Evolutionary conservation across 1,140 invertebrate species (phyloP), one percentile per base, ranked within the genome.

Genomic region (Meloidogyne exigua): DNA sequence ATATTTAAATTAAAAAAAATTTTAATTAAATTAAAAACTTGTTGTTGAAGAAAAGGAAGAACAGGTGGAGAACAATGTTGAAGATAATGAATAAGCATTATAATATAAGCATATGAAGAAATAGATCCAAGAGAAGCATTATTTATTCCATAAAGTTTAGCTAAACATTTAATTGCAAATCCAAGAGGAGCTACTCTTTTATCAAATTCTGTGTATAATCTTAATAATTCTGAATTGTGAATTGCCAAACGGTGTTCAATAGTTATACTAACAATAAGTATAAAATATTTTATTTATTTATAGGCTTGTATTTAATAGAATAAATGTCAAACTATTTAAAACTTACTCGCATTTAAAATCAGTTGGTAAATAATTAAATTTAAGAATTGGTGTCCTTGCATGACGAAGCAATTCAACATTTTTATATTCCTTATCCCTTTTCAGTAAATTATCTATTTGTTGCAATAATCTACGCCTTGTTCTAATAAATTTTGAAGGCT

Each of bases 201-300:
- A 77, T 77, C 76, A 28, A 77, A 67, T 15, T 21, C 5, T 13
- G 28, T 28, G 23, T 77, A 77, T 44, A 57, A 36, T 13, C 66
- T 72, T n/a, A 77, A 63, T 42, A 77, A 36, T 42, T 77, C 63
- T 10, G 76, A 49, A 63, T 77, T 77, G 49, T 77, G n/a, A 21
- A 77, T 13, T 15, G 76, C 75, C 10, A 77, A 65, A 18, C 13
- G 15, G 26, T 77, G 77, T 42, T 44, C 39, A 26, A 44, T n/a
- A 57, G 62, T 36, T 36, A 75, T 68, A 57, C 71, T 73, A 21
- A 73, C 3, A 28, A 12, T 32, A 23, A 9, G 18, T 18, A 49
- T 18, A 57, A 0, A n/a, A 57, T n/a, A n/a, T n/a, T n/a, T n/a
- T n/a, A n/a, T n/a, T n/a, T n/a, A n/a, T n/a, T n/a, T n/a, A n/a